Conservation (phyloP, 2,888 invertebrate species). For the Cataglyphis altisquamis region DNA sequence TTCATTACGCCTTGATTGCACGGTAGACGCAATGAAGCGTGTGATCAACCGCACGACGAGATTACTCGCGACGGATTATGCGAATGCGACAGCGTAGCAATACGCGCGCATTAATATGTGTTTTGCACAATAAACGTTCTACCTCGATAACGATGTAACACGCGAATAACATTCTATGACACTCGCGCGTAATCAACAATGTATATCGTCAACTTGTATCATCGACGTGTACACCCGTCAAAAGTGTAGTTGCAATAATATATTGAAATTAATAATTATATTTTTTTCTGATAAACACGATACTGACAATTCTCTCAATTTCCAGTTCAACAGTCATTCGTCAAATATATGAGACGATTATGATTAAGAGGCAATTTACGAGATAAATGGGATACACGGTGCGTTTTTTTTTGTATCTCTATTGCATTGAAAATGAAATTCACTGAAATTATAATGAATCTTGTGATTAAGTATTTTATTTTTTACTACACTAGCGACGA, state of each 20-base stretch:
- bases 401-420: background rate
- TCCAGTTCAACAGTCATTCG: background rate
- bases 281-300: background rate
- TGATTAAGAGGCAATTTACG: background rate
- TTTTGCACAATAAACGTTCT: constrained; percentile 50
- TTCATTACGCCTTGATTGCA: constrained; percentile 50
- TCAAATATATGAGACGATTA: background rate
- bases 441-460: background rate
- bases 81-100: constrained; percentile 46
- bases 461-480: background rate
- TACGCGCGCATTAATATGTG: constrained; percentile 42
- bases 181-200: constrained; percentile 39
- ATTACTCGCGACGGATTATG: constrained; percentile 46
- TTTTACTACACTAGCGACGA: background rate
- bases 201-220: background rate
- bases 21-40: constrained; percentile 46
- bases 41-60: constrained; percentile 52
- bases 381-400: background rate
- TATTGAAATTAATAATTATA: background rate
- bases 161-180: constrained; percentile 23
- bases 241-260: background rate
- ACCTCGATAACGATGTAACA: constrained; percentile 40
- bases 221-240: background rate
- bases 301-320: background rate
- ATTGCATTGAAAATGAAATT: background rate